Evolutionary conservation across 92 coral and sea anemone genomes (phyloP).

Genomic region (Meandrina meandrites): DNA sequence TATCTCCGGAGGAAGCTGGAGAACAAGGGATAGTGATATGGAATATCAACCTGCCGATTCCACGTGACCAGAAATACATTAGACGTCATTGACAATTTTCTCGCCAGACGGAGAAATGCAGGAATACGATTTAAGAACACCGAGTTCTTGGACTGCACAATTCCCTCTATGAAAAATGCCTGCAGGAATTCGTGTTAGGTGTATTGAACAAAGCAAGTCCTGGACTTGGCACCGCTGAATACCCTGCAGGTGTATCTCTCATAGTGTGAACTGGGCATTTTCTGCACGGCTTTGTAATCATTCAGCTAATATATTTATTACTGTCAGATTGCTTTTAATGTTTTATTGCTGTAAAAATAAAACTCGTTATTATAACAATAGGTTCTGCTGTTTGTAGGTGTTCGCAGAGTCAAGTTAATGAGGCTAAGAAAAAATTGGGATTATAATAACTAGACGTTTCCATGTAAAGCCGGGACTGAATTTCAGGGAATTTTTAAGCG

Average conservation of each 20-base stretch:
- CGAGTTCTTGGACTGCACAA: neutral
- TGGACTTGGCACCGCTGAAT: no score
- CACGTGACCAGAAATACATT: conserved; percentile 11
- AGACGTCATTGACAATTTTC: neutral
- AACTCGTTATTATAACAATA: neutral
- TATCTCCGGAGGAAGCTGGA: conserved; percentile 70
- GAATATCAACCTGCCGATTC: conserved; percentile 32
- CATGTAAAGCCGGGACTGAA: no score
- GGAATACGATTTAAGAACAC: neutral
- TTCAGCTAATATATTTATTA: neutral
- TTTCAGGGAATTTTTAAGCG: no score
- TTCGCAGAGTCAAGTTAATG: neutral
- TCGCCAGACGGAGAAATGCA: neutral
- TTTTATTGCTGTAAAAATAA: neutral
- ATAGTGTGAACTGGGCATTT: no score
- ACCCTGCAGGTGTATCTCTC: no score
- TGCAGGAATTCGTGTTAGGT: no score
- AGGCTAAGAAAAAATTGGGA: no score
- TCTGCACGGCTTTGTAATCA: neutral
- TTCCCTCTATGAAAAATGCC: no score
- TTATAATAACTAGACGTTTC: no score
- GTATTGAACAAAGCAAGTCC: no score
- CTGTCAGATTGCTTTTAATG: neutral
- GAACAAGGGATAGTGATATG: conserved; percentile 48
- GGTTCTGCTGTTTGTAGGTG: neutral